A percentile compares a stretch with the other conserved stretches of the same genome.
phyloP scores from a whole-genome alignment of 2,797 vertebrate species.

The Sebastes itinus region DNA sequence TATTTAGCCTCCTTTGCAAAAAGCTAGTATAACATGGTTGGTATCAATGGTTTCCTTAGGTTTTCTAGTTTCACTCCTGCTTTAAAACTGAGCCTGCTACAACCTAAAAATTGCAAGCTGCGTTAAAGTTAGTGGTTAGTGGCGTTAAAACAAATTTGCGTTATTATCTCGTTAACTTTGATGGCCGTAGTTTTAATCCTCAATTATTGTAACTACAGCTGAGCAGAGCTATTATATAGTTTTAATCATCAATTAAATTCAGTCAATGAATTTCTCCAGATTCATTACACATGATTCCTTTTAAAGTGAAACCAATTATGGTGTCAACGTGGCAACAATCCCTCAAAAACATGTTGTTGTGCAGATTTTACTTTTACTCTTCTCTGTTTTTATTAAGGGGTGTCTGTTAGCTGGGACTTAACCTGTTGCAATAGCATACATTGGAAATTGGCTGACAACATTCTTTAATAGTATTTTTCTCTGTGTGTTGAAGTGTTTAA shows the following conservation, averaged over 20 bases:
- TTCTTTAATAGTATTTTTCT: not conserved
- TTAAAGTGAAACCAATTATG: not conserved
- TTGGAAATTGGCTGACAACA: not conserved
- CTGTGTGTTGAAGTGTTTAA: not conserved
- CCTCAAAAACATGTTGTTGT: not conserved
- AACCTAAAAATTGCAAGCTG: too few relatives aligned
- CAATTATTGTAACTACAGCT: not conserved
- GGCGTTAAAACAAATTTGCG: too few relatives aligned
- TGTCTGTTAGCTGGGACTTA: not conserved
- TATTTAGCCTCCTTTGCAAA: too few relatives aligned
- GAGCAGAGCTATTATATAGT: not conserved
- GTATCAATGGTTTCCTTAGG: too few relatives aligned
- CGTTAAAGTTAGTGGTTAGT: too few relatives aligned
- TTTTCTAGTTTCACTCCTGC: rapidly evolving
- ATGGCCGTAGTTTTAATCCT: not conserved
- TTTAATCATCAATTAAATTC: not conserved
- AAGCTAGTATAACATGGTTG: too few relatives aligned
- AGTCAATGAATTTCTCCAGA: not conserved
- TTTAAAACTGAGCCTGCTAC: too few relatives aligned
- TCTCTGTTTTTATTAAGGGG: not conserved
- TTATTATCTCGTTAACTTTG: too few relatives aligned
- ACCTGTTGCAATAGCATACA: not conserved
- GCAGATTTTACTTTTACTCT: not conserved
- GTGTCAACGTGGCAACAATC: not conserved
- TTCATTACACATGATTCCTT: not conserved